phyloP scores from a whole-genome alignment of 2,113 vertebrate genomes.

The Actenoides hombroni region DNA sequence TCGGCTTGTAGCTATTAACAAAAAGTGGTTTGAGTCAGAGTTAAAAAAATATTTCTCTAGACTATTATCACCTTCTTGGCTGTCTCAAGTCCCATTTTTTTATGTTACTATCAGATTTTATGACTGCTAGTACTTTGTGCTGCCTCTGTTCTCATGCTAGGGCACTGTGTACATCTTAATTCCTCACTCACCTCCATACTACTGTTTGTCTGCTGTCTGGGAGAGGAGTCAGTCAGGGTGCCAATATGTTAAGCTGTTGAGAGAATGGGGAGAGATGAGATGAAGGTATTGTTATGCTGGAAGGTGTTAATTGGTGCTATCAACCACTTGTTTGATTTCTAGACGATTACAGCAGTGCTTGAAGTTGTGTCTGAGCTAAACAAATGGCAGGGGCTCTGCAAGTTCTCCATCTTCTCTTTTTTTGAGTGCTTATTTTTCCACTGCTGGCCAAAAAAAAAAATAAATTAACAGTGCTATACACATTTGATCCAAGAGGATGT shows the following conservation, averaged over 20 bases:
- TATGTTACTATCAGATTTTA: not conserved
- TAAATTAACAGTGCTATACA: not conserved
- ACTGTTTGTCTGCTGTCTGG: constrained; percentile 29
- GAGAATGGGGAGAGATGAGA: constrained; percentile 41
- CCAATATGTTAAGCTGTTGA: constrained; percentile 48
- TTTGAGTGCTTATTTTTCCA: not conserved
- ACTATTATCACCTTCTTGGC: not conserved
- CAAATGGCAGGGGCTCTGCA: constrained; percentile 28
- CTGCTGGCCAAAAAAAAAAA: not conserved
- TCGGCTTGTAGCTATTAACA: not conserved
- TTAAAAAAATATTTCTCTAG: not conserved
- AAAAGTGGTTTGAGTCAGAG: not conserved
- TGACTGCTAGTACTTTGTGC: not conserved
- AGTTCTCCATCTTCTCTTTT: not conserved
- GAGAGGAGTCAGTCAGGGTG: not conserved
- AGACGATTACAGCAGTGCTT: constrained; percentile 47
- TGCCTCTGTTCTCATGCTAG: not conserved
- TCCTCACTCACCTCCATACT: not conserved
- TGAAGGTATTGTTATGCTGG: constrained; percentile 66
- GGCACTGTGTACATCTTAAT: not conserved
- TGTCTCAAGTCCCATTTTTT: not conserved
- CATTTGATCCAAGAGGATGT: not conserved
- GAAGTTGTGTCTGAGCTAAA: constrained; percentile 38
- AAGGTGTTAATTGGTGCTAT: constrained; percentile 66
- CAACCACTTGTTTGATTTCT: constrained; percentile 62